Conservation (phyloP, 2,113 vertebrate species). For the Chunga burmeisteri region DNA sequence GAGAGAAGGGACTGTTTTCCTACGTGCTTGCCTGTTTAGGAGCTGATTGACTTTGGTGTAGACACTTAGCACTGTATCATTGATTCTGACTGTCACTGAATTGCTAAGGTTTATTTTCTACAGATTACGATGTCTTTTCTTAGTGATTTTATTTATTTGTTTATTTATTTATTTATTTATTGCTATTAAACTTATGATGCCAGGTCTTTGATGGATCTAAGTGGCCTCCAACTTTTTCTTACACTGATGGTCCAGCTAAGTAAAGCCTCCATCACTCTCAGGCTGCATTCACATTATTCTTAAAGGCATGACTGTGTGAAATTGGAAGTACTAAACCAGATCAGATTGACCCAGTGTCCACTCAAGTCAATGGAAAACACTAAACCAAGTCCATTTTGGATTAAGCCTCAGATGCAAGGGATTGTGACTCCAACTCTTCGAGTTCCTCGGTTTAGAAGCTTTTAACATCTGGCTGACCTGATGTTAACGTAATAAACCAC, state of each 20-base stretch:
- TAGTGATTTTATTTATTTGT: not conserved
- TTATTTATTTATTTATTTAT: not conserved
- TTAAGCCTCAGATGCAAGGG: not conserved
- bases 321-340: not conserved
- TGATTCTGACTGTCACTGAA: not conserved
- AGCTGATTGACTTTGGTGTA: not conserved
- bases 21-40: not conserved
- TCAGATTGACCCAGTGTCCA: not conserved
- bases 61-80: not conserved
- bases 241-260: not conserved
- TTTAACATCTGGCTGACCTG: not conserved
- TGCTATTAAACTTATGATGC: not conserved
- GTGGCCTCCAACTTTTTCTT: not conserved
- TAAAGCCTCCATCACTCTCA: not conserved
- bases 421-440: not conserved
- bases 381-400: not conserved
- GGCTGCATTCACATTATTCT: not conserved
- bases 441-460: not conserved
- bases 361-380: not conserved
- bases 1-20: not conserved
- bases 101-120: not conserved
- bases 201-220: not conserved
- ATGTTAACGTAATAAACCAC: not conserved
- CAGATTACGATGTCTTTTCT: not conserved
- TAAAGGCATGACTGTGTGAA: not conserved